These are phyloP conservation scores for Saxidomus purpurata DNA, from an alignment of 1,140 invertebrate species.

Conservation along the genomic window DNA sequence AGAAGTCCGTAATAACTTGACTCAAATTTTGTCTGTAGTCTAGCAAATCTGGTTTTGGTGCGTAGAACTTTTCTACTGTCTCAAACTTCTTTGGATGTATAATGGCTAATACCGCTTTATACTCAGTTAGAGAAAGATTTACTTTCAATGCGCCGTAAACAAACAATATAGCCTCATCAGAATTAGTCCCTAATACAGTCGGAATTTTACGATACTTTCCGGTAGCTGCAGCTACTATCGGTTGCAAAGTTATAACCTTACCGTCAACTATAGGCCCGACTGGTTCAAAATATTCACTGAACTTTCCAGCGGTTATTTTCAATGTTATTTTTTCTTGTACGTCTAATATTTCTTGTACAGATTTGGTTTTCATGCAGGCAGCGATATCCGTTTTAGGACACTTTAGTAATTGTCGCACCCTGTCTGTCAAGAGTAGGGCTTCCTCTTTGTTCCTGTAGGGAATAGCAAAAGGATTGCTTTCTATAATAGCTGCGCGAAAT, in stretches of 20 bases:
- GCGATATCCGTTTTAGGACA: constrained; percentile 1
- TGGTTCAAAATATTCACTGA: constrained; percentile 74
- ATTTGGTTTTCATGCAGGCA: constrained; percentile 20
- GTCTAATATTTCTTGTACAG: constrained; percentile 47
- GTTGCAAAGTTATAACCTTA: constrained; percentile 30
- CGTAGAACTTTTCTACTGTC: constrained; percentile 62
- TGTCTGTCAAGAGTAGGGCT: constrained; percentile 60
- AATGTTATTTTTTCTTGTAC: constrained; percentile 38
- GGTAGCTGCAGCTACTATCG: constrained; percentile 41
- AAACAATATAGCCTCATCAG: constrained; percentile 72
- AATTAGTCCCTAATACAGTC: constrained; percentile 70
- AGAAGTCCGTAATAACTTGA: constrained; percentile 67
- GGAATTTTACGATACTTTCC: constrained; percentile 71
- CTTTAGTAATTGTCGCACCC: constrained; percentile 8
- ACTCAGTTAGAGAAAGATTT: background rate
- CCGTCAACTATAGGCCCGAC: constrained; percentile 74
- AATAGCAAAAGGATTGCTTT: constrained; percentile 73
- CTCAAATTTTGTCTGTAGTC: constrained; percentile 68
- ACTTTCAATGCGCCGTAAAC: constrained; percentile 72
- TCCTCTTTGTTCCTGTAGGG: constrained; percentile 71
- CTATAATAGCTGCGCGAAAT: constrained; percentile 70
- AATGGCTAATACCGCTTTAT: background rate
- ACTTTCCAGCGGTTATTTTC: constrained; percentile 67
- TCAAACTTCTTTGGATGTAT: constrained; percentile 29
- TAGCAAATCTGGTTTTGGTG: constrained; percentile 42